Conservation (phyloP, 2,113 vertebrate genomes). For the pig (Sus scrofa) region T2T-Sscrofa CM000812.6:5340001-5340500, state of each 20-base stretch:
- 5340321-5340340: not conserved
- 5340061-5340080: not conserved
- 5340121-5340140: no score
- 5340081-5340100: not conserved
- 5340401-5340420: no score
- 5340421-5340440: not conserved
- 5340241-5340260: not conserved
- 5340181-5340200: not conserved
- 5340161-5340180: not conserved
- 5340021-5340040: not conserved
- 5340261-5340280: not conserved
- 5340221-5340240: not conserved
- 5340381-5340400: not conserved
- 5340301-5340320: not conserved
- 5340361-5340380: accelerated
- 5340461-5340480: not conserved
- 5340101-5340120: not conserved
- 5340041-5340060: not conserved
- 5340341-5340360: not conserved
- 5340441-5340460: not conserved
- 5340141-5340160: not conserved
- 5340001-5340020: not conserved
- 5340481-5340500: not conserved
- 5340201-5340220: not conserved
- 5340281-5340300: not conserved